Conservation (phyloP, 2,797 vertebrate genomes). For the Telmatherina bonti region DNA sequence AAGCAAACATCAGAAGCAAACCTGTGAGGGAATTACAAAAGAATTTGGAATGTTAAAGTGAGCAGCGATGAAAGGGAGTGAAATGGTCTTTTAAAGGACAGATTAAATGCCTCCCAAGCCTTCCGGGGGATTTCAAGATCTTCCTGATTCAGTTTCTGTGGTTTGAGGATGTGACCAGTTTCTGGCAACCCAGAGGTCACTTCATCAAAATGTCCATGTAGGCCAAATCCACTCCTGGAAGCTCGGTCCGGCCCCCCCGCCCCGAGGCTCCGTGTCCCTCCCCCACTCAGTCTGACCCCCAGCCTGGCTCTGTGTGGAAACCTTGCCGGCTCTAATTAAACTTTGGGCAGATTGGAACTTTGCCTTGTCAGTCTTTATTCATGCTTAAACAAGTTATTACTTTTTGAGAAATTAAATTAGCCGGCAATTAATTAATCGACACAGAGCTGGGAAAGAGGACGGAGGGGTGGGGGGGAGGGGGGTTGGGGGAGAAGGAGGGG, state of each 20-base stretch:
- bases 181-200: conserved; percentile 12
- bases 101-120: background rate
- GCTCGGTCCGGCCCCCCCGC: conserved; percentile 3
- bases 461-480: no score
- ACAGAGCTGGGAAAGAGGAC: conserved; percentile 71
- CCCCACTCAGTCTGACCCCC: conserved; percentile 61
- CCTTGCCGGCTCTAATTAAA: conserved; percentile 84
- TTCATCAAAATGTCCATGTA: conserved; percentile 18
- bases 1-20: no score
- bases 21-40: no score
- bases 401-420: conserved; percentile 86
- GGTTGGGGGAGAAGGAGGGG: conserved; percentile 29
- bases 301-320: conserved; percentile 67
- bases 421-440: conserved; percentile 86
- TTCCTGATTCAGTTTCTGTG: background rate
- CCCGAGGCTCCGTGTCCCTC: conserved; percentile 5
- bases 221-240: conserved; percentile 13
- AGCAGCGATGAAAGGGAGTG: no score
- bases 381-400: conserved; percentile 86
- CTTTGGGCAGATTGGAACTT: conserved; percentile 86
- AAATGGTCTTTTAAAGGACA: background rate
- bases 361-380: conserved; percentile 86
- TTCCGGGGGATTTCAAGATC: background rate
- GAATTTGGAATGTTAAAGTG: no score
- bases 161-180: background rate